Evolutionary conservation across 2,797 vertebrate genomes (phyloP), one percentile per base, ranked within the genome.

Genomic region (Etheostoma perlongum): DNA sequence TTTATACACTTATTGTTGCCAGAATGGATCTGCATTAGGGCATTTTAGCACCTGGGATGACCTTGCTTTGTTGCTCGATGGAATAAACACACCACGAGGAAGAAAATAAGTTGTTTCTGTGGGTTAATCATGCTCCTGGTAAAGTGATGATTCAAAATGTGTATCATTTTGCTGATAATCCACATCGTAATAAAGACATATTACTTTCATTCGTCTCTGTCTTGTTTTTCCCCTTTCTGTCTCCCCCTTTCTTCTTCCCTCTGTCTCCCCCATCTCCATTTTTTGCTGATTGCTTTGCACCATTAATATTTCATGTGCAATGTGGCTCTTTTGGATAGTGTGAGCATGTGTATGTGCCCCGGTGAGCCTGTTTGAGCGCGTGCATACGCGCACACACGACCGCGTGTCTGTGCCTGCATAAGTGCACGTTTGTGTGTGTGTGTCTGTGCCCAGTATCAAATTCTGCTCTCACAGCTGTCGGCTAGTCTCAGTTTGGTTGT

Each of bases 221-320:
- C 77, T 87, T 79, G 53, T 59, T n/a, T 2, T 5, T 33, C 58
- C 53, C 61, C 55, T 62, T 68, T 81, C 69, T 60, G 27, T 62
- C 73, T 51, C 74, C 54, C 72, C 53, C 36, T 51, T 60, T 65
- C 70, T 23, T 74, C 79, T 67, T 75, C 76, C 74, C 72, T 74
- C 78, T 83, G 67, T 88, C 84, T 76, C 79, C 79, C 88, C 85
- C 88, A 82, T 93, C 91, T 93, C 93, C 83, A 90, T 91, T 94
- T 94, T 94, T 94, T 94, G 93, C 91, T 92, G 91, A 94, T 93
- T 94, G 89, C 91, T 90, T 89, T 91, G 85, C 86, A 71, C 86
- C 93, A 92, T 94, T 93, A 94, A 93, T 94, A 93, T 94, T 94
- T 93, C 86, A 94, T 94, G 93, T 88, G 93, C 93, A 94, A 94